These are phyloP conservation scores for Hemaris fuciformis DNA, from an alignment of 2,888 invertebrate genomes.

Conservation along the genomic window DNA sequence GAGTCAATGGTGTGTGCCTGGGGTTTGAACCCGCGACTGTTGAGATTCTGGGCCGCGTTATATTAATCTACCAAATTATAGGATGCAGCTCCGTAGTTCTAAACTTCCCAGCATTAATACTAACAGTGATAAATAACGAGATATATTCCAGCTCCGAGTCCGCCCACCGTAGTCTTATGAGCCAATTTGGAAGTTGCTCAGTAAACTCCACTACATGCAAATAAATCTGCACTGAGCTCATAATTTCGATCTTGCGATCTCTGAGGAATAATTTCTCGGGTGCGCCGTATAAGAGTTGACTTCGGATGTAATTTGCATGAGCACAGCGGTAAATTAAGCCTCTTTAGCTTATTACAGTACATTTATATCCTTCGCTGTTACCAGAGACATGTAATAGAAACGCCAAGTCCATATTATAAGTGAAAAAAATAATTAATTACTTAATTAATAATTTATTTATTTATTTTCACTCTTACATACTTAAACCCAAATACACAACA, in stretches of 20 bases:
- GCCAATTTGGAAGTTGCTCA: neutral
- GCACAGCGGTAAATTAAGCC: neutral
- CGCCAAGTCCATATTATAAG: no score
- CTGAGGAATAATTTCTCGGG: neutral
- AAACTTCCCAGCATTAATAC: no score
- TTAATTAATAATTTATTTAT: no score
- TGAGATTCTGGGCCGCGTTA: no score
- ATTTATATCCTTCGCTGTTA: neutral
- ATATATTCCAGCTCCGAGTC: neutral
- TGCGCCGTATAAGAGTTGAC: neutral
- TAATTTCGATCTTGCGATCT: neutral
- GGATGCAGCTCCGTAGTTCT: no score
- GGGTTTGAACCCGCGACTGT: no score
- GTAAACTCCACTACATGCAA: neutral
- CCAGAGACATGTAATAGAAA: no score
- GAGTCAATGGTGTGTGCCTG: no score
- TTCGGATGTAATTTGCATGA: neutral
- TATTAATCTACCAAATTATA: no score
- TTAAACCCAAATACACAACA: no score
- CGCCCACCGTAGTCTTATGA: neutral
- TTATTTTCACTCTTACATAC: no score
- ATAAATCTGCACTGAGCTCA: neutral
- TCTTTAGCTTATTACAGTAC: neutral
- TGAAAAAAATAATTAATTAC: no score
- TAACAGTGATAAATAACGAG: neutral